Percentiles rank a stretch among this genome's conserved stretches.
phyloP scores from a whole-genome alignment of 2,797 vertebrate species.

The Ceryle rudis region DNA sequence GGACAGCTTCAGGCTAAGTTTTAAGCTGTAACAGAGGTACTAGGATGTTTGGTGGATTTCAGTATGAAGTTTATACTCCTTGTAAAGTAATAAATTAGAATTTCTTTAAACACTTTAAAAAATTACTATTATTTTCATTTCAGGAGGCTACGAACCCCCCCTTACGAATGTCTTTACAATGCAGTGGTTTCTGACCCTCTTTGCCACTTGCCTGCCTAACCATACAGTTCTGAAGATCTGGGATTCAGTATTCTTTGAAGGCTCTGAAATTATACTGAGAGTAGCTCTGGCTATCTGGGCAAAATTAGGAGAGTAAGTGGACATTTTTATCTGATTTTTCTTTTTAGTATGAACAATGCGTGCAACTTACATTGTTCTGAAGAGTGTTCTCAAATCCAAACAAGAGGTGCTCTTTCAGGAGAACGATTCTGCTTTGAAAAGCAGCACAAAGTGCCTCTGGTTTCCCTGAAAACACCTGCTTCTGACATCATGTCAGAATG shows the following conservation, averaged over 20 bases:
- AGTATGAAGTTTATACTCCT: neutral
- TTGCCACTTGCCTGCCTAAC: slow-evolving; percentile 96
- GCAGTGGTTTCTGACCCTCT: slow-evolving; percentile 99
- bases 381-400: neutral
- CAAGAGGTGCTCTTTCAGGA: neutral
- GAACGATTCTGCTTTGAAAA: neutral
- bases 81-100: neutral
- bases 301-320: slow-evolving; percentile 92
- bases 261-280: slow-evolving; percentile 94
- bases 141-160: slow-evolving; percentile 97
- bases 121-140: slow-evolving; percentile 7
- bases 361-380: neutral
- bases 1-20: neutral
- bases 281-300: slow-evolving; percentile 97
- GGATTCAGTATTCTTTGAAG: slow-evolving; percentile 98
- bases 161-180: slow-evolving; percentile 99
- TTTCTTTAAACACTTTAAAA: neutral
- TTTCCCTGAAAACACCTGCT: neutral
- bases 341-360: neutral
- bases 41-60: neutral
- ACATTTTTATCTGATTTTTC: neutral
- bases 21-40: neutral
- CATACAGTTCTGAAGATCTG: slow-evolving; percentile 97
- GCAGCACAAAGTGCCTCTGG: neutral
- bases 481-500: neutral